These are phyloP conservation scores for Caenorhabditis wallacei DNA, from an alignment of 2,888 invertebrate species.

Conservation along the genomic window DNA sequence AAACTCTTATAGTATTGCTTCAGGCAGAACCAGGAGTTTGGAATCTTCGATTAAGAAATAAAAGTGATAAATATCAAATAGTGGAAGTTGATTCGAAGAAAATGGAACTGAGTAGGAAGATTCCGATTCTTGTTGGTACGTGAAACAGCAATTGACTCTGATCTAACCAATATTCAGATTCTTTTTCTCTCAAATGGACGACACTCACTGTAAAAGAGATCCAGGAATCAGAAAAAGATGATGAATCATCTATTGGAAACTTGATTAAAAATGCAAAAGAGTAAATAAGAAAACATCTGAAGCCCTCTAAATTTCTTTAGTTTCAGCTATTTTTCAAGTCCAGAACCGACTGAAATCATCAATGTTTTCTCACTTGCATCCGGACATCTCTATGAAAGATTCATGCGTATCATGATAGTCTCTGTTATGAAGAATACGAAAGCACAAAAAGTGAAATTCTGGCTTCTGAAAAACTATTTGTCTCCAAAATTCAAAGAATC, in stretches of 20 bases:
- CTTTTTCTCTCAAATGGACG: constrained; percentile 37
- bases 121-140: constrained; percentile 16
- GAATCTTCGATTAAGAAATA: constrained; percentile 92
- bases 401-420: constrained; percentile 95
- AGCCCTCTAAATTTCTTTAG: neutral
- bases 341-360: constrained; percentile 84
- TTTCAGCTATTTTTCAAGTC: constrained; percentile 26
- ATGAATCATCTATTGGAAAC: neutral
- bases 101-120: neutral
- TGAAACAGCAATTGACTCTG: neutral
- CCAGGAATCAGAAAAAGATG: neutral
- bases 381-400: constrained; percentile 94
- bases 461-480: constrained; percentile 99
- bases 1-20: neutral
- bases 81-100: constrained; percentile 4
- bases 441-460: constrained; percentile 93
- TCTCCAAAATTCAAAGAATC: constrained; percentile 97
- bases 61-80: constrained; percentile 96
- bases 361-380: constrained; percentile 99
- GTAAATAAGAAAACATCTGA: neutral
- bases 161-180: constrained; percentile 19
- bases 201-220: constrained; percentile 12
- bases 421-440: constrained; percentile 92
- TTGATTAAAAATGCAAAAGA: constrained; percentile 25
- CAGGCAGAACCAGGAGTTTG: constrained; percentile 96